Evolutionary conservation across 2,113 vertebrate genomes (phyloP).

Genomic region (Pachypanchax playfairii): DNA sequence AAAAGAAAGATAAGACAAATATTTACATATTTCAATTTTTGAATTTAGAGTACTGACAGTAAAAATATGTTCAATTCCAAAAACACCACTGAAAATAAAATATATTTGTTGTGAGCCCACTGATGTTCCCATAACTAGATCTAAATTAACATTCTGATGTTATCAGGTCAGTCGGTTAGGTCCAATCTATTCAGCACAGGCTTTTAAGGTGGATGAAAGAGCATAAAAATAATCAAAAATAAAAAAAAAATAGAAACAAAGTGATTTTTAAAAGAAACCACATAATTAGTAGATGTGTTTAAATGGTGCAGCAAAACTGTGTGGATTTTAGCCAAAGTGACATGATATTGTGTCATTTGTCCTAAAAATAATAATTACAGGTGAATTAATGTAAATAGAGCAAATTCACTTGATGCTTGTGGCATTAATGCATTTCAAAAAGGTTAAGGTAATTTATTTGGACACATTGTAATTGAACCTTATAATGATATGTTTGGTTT

Average conservation of each 20-base stretch:
- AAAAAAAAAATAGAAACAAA: conserved; percentile 8
- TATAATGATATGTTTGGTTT: conserved; percentile 60
- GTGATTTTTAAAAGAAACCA: neutral
- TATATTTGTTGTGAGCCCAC: too few species aligned
- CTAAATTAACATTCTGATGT: too few species aligned
- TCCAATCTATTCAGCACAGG: conserved; percentile 24
- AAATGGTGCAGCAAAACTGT: conserved; percentile 1
- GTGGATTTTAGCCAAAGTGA: too few species aligned
- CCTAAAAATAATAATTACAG: conserved; percentile 44
- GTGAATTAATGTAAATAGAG: conserved; percentile 12
- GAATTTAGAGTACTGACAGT: too few species aligned
- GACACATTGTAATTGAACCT: conserved; percentile 60
- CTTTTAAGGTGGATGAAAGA: conserved; percentile 42
- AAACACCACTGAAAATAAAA: too few species aligned
- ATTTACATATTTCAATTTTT: too few species aligned
- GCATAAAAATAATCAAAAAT: neutral
- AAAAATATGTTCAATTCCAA: too few species aligned
- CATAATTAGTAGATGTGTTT: conserved; percentile 9
- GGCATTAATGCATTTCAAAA: conserved; percentile 51
- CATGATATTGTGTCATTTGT: neutral
- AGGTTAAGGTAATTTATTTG: conserved; percentile 27
- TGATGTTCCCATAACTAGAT: too few species aligned
- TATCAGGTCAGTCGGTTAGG: conserved; percentile 28
- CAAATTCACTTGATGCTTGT: conserved; percentile 11
- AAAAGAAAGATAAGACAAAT: too few species aligned